Percentiles rank a stretch among this genome's conserved stretches.
phyloP scores from a whole-genome alignment of 2,797 vertebrate species.

The Euphonia xanthogaster region DNA sequence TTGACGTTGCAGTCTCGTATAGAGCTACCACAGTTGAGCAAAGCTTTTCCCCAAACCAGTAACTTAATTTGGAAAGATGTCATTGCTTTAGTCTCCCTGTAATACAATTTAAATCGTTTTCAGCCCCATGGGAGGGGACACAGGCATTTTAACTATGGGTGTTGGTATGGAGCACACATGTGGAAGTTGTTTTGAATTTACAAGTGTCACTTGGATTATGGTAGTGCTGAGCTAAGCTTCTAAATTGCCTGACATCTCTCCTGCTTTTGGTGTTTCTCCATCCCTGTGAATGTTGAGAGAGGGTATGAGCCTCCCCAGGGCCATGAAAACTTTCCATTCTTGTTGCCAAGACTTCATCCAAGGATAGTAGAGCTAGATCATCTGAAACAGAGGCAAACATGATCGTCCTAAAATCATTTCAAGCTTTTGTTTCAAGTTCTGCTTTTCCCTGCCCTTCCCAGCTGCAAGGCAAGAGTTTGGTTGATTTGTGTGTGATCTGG shows the following conservation, averaged over 20 bases:
- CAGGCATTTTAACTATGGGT: neutral
- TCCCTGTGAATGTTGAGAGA: neutral
- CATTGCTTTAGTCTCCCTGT: neutral
- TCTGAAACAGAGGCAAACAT: conserved; percentile 53
- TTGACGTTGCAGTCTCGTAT: neutral
- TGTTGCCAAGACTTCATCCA: conserved; percentile 65
- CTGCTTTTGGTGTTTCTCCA: conserved; percentile 36
- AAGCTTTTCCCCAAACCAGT: neutral
- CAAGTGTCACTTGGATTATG: conserved; percentile 40
- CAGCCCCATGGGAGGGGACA: neutral
- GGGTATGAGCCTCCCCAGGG: conserved; percentile 13
- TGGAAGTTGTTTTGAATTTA: conserved; percentile 44
- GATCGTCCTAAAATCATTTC: conserved; percentile 48
- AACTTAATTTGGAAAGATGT: conserved; percentile 3
- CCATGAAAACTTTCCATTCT: conserved; percentile 69
- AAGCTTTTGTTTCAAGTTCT: conserved; percentile 41
- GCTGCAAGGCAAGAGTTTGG: neutral
- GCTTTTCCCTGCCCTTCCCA: conserved; percentile 34
- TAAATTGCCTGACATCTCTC: conserved; percentile 29
- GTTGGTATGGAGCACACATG: neutral
- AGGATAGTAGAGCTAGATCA: conserved; percentile 51
- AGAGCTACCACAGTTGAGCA: neutral
- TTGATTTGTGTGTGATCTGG: neutral
- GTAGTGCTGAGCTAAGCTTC: conserved; percentile 31
- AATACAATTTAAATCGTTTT: neutral